Base-by-base conservation (phyloP, 2,888 invertebrate genomes). In the Bugulina stolonifera region DNA sequence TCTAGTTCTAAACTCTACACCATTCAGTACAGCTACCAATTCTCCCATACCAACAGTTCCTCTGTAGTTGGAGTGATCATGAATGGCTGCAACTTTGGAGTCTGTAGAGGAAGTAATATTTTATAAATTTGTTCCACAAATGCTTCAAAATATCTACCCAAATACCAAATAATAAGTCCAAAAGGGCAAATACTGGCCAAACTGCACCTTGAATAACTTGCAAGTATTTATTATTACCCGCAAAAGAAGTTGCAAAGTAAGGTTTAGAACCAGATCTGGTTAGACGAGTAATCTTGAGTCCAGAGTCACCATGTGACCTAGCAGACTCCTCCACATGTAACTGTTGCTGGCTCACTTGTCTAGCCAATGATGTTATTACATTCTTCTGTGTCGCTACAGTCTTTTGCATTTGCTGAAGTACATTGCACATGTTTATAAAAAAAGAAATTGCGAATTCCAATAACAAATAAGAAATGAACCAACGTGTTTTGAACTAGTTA, bases 1-100 rank as follows among this genome's bases (percentile, higher is more conserved):
- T 18, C 81, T 74, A 1, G 81, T 81, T 52, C 74, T 79, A 78
- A 29, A 80, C 79, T 75, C 80, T 71, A 43, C 81, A 14, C 80
- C 80, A 69, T 80, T 80, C 25, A 80, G 70, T 5, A 80, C 78
- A 5, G 76, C 76, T n/a, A 64, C 32, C 14, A 64, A 32, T n/a
- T 72, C n/a, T 23, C 25, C 55, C 69, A 69, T 57, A 25, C 72
- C 73, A 18, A 70, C 23, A n/a, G 43, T 70, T 1, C 71, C n/a
- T 35, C 57, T 58, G 58, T 73, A 54, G 73, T 78, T 78, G 29
- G 76, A 73, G 64, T 79, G 79, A 55, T 79, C 78, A 52, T 79
- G 79, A 1, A 78, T 76, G 18, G 77, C 29, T 32, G 64, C 64
- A 14, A 64, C 64, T 64, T 27, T 64, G 2, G 10, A 18, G 64